Base-by-base conservation (phyloP, 2,113 vertebrate species). In the Microtus richardsoni region DNA sequence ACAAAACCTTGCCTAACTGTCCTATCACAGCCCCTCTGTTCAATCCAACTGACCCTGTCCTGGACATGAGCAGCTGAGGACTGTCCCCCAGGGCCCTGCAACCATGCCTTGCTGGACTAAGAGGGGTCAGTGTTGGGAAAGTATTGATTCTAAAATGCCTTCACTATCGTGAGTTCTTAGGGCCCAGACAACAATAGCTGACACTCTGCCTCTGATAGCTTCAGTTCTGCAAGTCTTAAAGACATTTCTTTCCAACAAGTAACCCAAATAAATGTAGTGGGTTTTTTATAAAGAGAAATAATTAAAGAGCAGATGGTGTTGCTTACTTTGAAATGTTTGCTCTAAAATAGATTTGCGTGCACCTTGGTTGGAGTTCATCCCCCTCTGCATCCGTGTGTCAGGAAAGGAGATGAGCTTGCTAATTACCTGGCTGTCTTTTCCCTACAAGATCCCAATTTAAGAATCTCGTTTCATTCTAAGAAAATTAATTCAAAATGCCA, bases 341-440 rank as follows among this genome's bases (percentile, higher is more conserved):
- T 96, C 97, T 97, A 95, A 98, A 97, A 97, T 96, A 97, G 97
- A 96, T 94, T 95, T 95, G 70, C 88, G 89, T 89, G 97, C 97
- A 97, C 97, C 95, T 94, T 97, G 96, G 91, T 96, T 96, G 92
- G 88, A 91, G 95, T 91, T 97, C 97, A 89, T 66, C 80, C 39
- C 85, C 22, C 82, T 52, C 49, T 47, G 30, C 77, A 75, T 89
- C 78, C 87, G 2, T 49, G 89, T 97, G 97, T 96, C 97, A 95
- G 90, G 52, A 93, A 97, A 98, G 96, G 90, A 98, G 97, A 98
- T 97, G 92, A 4, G 98, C 97, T 97, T 97, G 96, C 98, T 98
- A 98, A 98, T 98, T 98, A 97, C 96, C 98, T 98, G 97, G 97
- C 98, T 98, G 98, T 98, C 97, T 97, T 98, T 98, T 98, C 98